A percentile compares a stretch with the other conserved stretches of the same genome.
Conservation (phyloP, 2,113 vertebrate genomes). For the Percopsis transmontana region DNA sequence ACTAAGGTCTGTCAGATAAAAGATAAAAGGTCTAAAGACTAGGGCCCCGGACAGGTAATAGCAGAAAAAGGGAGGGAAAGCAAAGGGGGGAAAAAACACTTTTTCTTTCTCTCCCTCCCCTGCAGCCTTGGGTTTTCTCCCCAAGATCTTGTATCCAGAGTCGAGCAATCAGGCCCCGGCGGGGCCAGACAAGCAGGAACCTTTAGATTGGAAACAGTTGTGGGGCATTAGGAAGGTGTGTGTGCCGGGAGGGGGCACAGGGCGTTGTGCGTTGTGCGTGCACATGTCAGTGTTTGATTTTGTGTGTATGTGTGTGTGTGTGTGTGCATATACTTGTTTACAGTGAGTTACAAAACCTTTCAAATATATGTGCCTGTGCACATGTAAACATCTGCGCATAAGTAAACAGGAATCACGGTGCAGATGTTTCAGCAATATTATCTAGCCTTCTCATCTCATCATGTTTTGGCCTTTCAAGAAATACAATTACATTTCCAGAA, state of each 20-base stretch:
- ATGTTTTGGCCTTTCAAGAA: constrained; percentile 3
- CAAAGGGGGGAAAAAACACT: constrained; percentile 33
- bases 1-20: constrained; percentile 4
- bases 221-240: constrained; percentile 78
- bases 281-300: constrained; percentile 15
- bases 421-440: constrained; percentile 37
- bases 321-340: constrained; percentile 33
- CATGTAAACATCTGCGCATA: constrained; percentile 32
- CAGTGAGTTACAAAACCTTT: constrained; percentile 3
- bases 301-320: constrained; percentile 34
- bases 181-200: constrained; percentile 80
- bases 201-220: constrained; percentile 83
- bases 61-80: constrained; percentile 13
- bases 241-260: constrained; percentile 49
- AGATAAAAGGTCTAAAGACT: constrained; percentile 48
- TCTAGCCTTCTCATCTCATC: constrained; percentile 33
- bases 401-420: constrained; percentile 52
- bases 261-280: constrained; percentile 13
- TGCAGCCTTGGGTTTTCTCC: constrained; percentile 63
- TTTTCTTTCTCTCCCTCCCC: constrained; percentile 30
- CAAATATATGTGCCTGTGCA: neutral
- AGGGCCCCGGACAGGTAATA: constrained; percentile 44
- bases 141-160: constrained; percentile 70
- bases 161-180: constrained; percentile 73
- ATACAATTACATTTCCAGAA: constrained; percentile 21